Percentiles rank a stretch among this genome's conserved stretches.
Conservation (phyloP, 1,140 invertebrate species). For the Lucilia cuprina region DNA sequence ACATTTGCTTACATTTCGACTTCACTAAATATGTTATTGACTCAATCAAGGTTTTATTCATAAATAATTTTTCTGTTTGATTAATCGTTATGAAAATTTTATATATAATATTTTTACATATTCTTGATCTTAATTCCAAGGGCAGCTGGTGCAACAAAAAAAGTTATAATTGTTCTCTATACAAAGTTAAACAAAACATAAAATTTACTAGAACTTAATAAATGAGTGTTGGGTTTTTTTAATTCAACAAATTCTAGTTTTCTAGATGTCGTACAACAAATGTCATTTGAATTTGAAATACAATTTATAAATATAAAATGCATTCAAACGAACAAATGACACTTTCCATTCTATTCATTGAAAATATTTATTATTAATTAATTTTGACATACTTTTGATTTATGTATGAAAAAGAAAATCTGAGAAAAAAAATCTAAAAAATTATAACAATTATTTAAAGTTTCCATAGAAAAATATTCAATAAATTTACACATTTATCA, state of each 20-base stretch:
- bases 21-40: too few relatives aligned
- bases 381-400: slow-evolving; percentile 21
- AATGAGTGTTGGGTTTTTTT: too few relatives aligned
- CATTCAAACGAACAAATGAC: slow-evolving; percentile 10
- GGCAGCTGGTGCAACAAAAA: not conserved
- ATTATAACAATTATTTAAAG: not conserved
- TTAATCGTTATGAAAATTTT: too few relatives aligned
- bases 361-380: slow-evolving; percentile 31
- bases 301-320: slow-evolving; percentile 13
- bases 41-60: too few relatives aligned
- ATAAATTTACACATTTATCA: not conserved
- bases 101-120: not conserved
- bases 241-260: not conserved
- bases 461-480: not conserved
- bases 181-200: not conserved
- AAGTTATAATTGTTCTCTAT: not conserved
- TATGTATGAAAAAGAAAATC: slow-evolving; percentile 1
- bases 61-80: too few relatives aligned
- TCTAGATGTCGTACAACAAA: not conserved
- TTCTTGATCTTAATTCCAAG: not conserved
- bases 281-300: slow-evolving; percentile 27
- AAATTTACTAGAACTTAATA: too few relatives aligned
- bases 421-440: not conserved
- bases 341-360: slow-evolving; percentile 20
- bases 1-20: too few relatives aligned